phyloP scores from a whole-genome alignment of 2,113 vertebrate genomes.

The Hypanus sabinus region DNA sequence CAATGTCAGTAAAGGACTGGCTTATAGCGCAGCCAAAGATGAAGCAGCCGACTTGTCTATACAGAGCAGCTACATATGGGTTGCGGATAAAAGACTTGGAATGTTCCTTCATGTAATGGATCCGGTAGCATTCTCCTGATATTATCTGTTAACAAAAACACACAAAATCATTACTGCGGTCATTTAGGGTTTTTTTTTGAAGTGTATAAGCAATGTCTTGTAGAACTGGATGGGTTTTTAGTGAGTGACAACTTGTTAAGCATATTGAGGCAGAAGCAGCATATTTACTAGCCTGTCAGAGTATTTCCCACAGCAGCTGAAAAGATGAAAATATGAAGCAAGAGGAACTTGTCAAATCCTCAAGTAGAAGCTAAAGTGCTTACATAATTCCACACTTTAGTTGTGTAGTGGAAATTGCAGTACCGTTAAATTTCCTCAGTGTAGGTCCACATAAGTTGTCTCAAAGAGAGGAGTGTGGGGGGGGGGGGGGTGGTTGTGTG shows the following conservation, averaged over 20 bases:
- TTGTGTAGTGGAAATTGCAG: not conserved
- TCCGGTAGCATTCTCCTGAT: slow-evolving; percentile 87
- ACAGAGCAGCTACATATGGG: slow-evolving; percentile 85
- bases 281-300: slow-evolving; percentile 50
- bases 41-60: slow-evolving; percentile 93
- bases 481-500: too few species aligned
- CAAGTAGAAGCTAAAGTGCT: not conserved
- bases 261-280: slow-evolving; percentile 35
- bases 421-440: not conserved
- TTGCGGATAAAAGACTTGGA: slow-evolving; percentile 83
- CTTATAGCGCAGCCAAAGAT: slow-evolving; percentile 91
- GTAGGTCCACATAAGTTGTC: not conserved
- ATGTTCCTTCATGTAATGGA: slow-evolving; percentile 82
- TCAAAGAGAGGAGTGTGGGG: too few species aligned
- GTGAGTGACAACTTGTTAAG: not conserved
- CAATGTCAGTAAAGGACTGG: slow-evolving; percentile 97
- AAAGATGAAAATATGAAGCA: not conserved
- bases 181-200: slow-evolving; percentile 45
- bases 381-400: not conserved
- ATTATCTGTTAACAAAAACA: slow-evolving; percentile 65
- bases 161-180: not conserved
- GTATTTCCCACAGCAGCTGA: not conserved
- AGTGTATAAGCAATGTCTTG: slow-evolving; percentile 36
- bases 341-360: not conserved
- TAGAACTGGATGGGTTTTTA: slow-evolving; percentile 35